Evolutionary conservation across 2,113 vertebrate species (phyloP), one percentile per base, ranked within the genome.

Genomic region (Fregetta grallaria): DNA sequence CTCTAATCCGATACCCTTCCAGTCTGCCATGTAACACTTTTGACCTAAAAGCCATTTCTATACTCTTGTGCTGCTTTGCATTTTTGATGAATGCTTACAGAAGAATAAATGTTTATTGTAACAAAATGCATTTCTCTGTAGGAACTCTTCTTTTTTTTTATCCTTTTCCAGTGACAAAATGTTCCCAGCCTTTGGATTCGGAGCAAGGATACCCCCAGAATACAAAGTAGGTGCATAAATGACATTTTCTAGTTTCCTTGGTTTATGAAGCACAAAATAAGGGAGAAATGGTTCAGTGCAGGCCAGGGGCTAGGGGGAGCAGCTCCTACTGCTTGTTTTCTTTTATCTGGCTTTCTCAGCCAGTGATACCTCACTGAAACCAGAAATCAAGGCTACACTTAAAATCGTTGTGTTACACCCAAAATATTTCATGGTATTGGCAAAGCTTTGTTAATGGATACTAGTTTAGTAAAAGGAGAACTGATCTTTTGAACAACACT

Each of bases 131-230:
- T 74, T 91, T 91, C 19, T 93, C 38, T 62, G 7, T 79, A 36
- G 49, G 9, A 77, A 82, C 74, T 81, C 22, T 45, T 83, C 13
- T 29, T 49, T 49, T 73, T 86, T 94, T 91, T 96, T 52, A n/a
- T 97, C 98, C 45, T 96, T 91, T 95, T 96, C 94, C 98, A 99
- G 99, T 97, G 99, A 99, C 97, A 99, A 99, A 98, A 99, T 99
- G 99, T 99, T 99, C 95, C 99, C 99, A n/a, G 99, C 99, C 42
- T 99, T 99, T 78, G 99, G 99, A 93, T 99, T 99, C 67, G 99
- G 99, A 5, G 99, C 99, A 98, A 98, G 98, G 96, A 99, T 99
- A 98, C 99, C 99, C 53, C 99, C 99, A 6, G 99, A 99, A 94
- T 99, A 98, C 96, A 99, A 99, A 98, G 99, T 99, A 98, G 98